Evolutionary conservation across 1,140 invertebrate genomes (phyloP).

Genomic region (Cardiocondyla obscurior): DNA sequence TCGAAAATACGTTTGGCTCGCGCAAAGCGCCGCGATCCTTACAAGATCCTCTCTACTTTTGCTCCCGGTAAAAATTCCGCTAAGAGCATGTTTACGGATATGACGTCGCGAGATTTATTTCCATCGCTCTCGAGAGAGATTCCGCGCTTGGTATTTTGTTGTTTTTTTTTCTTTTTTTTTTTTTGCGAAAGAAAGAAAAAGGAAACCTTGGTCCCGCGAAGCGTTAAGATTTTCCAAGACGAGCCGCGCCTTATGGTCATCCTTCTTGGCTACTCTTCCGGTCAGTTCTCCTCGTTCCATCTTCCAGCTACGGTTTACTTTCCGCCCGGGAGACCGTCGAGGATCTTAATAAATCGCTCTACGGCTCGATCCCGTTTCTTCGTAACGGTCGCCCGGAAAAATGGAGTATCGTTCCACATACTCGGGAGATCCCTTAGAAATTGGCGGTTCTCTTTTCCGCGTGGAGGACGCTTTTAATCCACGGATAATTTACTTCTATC

Average conservation of each 20-base stretch:
- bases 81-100: constrained; percentile 29
- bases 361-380: constrained; percentile 39
- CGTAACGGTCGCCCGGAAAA: constrained; percentile 27
- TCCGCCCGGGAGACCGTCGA: constrained; percentile 33
- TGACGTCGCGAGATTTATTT: constrained; percentile 47
- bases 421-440: constrained; percentile 48
- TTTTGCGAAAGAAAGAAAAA: neutral
- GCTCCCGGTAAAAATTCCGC: neutral
- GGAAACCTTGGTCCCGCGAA: neutral
- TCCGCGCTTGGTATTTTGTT: constrained; percentile 11
- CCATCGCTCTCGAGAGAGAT: neutral
- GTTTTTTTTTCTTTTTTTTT: no score
- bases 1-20: neutral
- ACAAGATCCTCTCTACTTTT: neutral
- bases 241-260: constrained; percentile 43
- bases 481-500: constrained; percentile 53
- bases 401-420: constrained; percentile 48
- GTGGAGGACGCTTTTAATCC: constrained; percentile 52
- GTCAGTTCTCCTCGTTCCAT: neutral
- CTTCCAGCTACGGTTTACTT: constrained; percentile 34
- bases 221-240: constrained; percentile 42
- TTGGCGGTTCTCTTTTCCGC: neutral
- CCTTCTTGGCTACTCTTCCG: constrained; percentile 12
- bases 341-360: constrained; percentile 65
- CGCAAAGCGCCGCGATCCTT: neutral